phyloP scores from a whole-genome alignment of 2,113 vertebrate species.

The Malurus alboscapulatus region DNA sequence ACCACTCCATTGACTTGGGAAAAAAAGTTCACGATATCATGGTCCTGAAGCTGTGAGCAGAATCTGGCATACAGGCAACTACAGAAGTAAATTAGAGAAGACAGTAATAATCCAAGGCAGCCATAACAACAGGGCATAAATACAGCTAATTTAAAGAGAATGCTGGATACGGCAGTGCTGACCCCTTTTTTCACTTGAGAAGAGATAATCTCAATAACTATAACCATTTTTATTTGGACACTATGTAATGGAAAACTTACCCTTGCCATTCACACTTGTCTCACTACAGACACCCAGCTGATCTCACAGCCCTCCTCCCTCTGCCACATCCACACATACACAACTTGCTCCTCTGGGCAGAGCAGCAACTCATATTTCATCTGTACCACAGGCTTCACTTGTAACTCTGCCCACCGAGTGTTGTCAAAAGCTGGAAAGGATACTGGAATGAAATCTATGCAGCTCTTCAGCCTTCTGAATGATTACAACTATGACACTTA shows the following conservation, averaged over 20 bases:
- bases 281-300: slow-evolving; percentile 30
- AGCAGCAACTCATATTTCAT: slow-evolving; percentile 36
- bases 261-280: slow-evolving; percentile 16
- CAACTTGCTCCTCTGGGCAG: not conserved
- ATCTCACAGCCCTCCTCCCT: slow-evolving; percentile 10
- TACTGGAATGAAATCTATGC: slow-evolving; percentile 68
- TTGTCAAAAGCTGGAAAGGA: slow-evolving; percentile 71
- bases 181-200: not conserved
- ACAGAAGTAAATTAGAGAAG: not conserved
- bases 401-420: slow-evolving; percentile 46
- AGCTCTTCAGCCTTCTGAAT: slow-evolving; percentile 53
- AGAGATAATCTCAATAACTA: slow-evolving; percentile 10
- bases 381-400: slow-evolving; percentile 16
- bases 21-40: not conserved
- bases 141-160: not conserved
- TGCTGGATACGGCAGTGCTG: not conserved
- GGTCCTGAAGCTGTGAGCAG: not conserved
- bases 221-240: not conserved
- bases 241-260: slow-evolving; percentile 18
- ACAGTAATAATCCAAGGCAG: not conserved
- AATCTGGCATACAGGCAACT: not conserved
- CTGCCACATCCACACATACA: slow-evolving; percentile 2
- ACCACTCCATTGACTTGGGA: not conserved
- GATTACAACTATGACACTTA: slow-evolving; percentile 52
- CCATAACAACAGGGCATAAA: slow-evolving; percentile 12